phyloP scores from a whole-genome alignment of 2,888 invertebrate genomes.

The Drosophila crucigera region DNA sequence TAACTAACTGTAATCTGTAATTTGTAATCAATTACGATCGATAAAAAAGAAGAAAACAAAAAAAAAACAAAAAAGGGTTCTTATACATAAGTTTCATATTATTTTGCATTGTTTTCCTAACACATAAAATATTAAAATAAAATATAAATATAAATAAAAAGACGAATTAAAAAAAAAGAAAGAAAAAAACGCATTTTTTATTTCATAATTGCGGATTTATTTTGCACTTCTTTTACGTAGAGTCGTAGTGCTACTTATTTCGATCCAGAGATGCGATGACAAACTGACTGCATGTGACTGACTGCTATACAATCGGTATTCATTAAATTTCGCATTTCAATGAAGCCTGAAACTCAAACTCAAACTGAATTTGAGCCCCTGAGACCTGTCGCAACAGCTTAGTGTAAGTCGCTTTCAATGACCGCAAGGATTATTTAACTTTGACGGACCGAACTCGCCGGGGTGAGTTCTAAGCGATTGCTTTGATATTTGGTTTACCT shows the following conservation, averaged over 20 bases:
- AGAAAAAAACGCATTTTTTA: background rate
- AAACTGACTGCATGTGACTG: background rate
- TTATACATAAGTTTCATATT: constrained; percentile 73
- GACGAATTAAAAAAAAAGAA: constrained; percentile 49
- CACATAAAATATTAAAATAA: constrained; percentile 62
- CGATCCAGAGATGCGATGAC: background rate
- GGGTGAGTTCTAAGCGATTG: constrained; percentile 10
- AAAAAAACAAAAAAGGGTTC: constrained; percentile 50
- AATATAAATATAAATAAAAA: constrained; percentile 66
- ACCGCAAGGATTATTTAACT: constrained; percentile 21
- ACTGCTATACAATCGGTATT: background rate
- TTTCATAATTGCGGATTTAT: background rate
- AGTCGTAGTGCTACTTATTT: background rate
- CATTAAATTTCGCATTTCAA: background rate
- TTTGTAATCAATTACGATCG: constrained; percentile 56
- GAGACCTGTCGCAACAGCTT: constrained; percentile 6
- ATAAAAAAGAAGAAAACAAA: constrained; percentile 14
- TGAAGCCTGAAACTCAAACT: background rate
- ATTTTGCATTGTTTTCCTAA: constrained; percentile 79
- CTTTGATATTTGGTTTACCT: constrained; percentile 40
- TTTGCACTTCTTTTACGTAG: background rate
- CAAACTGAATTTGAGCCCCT: background rate
- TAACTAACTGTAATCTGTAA: constrained; percentile 67
- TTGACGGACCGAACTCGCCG: background rate
- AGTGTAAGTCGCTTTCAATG: constrained; percentile 7